These are phyloP conservation scores for Ptychadena robeensis DNA, from an alignment of 2,797 vertebrate species.

Conservation along the genomic window DNA sequence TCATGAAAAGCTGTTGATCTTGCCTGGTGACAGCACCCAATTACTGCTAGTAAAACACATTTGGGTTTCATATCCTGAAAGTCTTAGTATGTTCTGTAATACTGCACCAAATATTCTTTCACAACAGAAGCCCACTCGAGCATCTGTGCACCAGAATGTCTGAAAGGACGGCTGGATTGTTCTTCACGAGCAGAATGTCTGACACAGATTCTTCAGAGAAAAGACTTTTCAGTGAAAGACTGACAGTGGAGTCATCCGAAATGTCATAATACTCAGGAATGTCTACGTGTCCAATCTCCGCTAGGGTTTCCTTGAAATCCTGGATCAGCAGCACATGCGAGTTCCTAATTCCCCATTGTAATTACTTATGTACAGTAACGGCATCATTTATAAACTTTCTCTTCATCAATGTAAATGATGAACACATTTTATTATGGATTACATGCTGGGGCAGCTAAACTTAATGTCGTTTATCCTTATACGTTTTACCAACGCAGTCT, in stretches of 20 bases:
- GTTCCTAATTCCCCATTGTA: neutral
- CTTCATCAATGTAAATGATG: neutral
- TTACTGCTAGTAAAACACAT: conserved; percentile 61
- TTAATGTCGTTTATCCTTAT: too few relatives aligned
- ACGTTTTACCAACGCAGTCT: too few relatives aligned
- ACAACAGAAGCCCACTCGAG: conserved; percentile 61
- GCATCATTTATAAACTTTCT: neutral
- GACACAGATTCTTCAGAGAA: conserved; percentile 54
- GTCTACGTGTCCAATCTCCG: conserved; percentile 12
- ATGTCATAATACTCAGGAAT: conserved; percentile 35
- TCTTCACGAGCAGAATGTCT: conserved; percentile 57
- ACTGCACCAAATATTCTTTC: conserved; percentile 59
- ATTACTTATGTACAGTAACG: neutral
- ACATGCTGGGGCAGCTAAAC: neutral
- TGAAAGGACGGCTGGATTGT: conserved; percentile 48
- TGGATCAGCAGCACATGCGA: conserved; percentile 23
- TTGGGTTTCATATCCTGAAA: conserved; percentile 57
- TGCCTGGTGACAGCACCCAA: conserved; percentile 56
- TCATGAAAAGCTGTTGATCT: conserved; percentile 56
- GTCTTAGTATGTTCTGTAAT: conserved; percentile 60
- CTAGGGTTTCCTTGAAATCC: conserved; percentile 23
- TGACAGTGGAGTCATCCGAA: conserved; percentile 30
- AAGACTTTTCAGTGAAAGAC: conserved; percentile 43
- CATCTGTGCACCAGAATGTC: conserved; percentile 60
- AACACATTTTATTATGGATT: neutral